Base-by-base conservation (phyloP, 2,888 invertebrate species). In the Drosophila robusta region DNA sequence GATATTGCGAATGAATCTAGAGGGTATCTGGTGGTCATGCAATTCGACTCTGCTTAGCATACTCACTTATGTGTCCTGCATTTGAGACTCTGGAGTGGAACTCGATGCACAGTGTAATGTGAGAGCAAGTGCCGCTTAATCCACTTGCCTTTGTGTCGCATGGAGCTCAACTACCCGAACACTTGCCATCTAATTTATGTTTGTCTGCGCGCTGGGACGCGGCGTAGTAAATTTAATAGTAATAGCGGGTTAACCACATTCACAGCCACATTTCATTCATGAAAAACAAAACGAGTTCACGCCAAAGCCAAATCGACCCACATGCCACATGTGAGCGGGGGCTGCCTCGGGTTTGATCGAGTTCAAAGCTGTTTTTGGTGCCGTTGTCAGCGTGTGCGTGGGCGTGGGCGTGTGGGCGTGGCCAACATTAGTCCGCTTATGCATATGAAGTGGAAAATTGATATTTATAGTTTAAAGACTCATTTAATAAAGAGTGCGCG, bases 201-300 rank as follows among this genome's bases (percentile, higher is more conserved):
- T 7, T 16, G 8, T 22, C 39, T 60, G 44, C 63, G 1, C 18
- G 18, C 18, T n/a, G n/a, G n/a, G n/a, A n/a, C n/a, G n/a, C n/a
- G 1, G 18, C 61, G 68, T 75, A 68, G 71, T 75, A 78, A 75
- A 65, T 68, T 65, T 22, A 61, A 65, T 78, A 76, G 78, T 69
- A 46, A 64, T 3, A 47, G 72, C 57, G 57, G 57, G 54, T 51
- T 58, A 72, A 58, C 64, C 75, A 58, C 72, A 71, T 54, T 22
- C 5, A 55, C 7, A 46, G 32, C 29, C 44, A 38, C 50, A 62
- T 78, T 76, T n/a, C 81, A 84, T 85, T 82, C 82, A 82, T 82
- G 65, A 62, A 72, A 66, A 36, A 11, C 49, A 61, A 54, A 79
- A 74, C 82, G 61, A 82, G 81, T 76, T 76, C 52, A 70, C 32